Percentiles rank a stretch among this genome's conserved stretches.
These are phyloP conservation scores for Porites lobata DNA, from an alignment of 92 coral and sea anemone genomes.

Conservation along the genomic window DNA sequence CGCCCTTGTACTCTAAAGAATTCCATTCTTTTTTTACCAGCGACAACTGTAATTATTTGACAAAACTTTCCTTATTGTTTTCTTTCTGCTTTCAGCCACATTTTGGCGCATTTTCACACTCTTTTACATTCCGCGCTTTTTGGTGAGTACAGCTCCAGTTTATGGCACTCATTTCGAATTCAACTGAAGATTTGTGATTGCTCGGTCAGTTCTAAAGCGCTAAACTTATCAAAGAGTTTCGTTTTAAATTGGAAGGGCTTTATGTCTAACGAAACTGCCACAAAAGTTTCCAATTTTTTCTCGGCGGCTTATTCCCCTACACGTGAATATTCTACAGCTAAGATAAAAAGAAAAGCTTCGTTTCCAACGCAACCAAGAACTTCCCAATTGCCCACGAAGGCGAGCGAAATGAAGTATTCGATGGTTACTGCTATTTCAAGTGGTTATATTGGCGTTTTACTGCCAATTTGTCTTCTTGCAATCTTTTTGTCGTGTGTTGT, in stretches of 20 bases:
- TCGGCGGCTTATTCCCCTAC: not conserved
- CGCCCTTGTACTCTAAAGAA: too few species aligned
- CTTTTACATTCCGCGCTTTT: too few species aligned
- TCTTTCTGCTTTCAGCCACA: too few species aligned
- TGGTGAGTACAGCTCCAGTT: too few species aligned
- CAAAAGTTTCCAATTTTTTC: not conserved
- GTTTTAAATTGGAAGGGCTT: not conserved
- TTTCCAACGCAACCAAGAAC: not conserved
- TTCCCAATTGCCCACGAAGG: not conserved
- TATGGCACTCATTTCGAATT: too few species aligned
- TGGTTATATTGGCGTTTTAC: conserved; percentile 29
- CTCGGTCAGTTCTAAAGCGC: not conserved
- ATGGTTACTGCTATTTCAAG: not conserved
- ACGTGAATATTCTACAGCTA: not conserved
- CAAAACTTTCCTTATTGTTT: too few species aligned
- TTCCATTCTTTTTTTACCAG: too few species aligned
- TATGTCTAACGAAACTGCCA: not conserved
- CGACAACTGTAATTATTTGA: too few species aligned
- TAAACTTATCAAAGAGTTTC: not conserved
- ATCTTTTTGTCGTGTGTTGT: conserved; percentile 56
- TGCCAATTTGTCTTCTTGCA: conserved; percentile 55
- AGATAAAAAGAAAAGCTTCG: too few species aligned
- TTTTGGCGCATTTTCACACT: too few species aligned
- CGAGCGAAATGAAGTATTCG: not conserved
- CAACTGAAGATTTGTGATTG: too few species aligned